Evolutionary conservation across 2,797 vertebrate species (phyloP).

Genomic region (Pampus argenteus): DNA sequence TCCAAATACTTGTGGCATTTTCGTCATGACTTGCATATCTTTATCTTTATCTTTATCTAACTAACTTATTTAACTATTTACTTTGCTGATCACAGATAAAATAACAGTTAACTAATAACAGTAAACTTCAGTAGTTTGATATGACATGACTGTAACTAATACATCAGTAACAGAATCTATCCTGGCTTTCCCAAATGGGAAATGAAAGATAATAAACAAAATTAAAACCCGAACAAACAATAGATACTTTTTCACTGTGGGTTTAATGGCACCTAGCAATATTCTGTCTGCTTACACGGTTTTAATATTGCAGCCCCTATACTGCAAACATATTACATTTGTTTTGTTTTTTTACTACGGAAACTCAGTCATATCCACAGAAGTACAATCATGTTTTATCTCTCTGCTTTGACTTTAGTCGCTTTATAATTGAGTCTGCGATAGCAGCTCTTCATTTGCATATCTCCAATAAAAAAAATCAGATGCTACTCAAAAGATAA

Average conservation of each 20-base stretch:
- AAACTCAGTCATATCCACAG: slow-evolving; percentile 9
- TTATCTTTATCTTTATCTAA: neutral
- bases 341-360: slow-evolving; percentile 23
- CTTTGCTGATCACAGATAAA: neutral
- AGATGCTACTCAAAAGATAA: slow-evolving; percentile 20
- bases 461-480: slow-evolving; percentile 27
- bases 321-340: neutral
- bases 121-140: neutral
- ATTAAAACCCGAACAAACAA: neutral
- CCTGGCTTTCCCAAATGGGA: neutral
- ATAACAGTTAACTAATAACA: neutral
- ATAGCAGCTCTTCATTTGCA: slow-evolving; percentile 27
- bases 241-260: neutral
- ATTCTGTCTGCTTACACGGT: neutral
- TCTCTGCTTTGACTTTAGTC: slow-evolving; percentile 19
- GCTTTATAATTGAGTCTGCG: slow-evolving; percentile 17
- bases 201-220: neutral
- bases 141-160: neutral
- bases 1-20: neutral
- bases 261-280: neutral
- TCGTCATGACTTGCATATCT: neutral
- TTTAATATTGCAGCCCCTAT: slow-evolving; percentile 12
- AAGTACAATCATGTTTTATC: slow-evolving; percentile 26
- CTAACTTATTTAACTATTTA: neutral
- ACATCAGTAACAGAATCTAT: neutral